Conservation (phyloP, 2,888 invertebrate genomes). For the Pyrrhia umbra region DNA sequence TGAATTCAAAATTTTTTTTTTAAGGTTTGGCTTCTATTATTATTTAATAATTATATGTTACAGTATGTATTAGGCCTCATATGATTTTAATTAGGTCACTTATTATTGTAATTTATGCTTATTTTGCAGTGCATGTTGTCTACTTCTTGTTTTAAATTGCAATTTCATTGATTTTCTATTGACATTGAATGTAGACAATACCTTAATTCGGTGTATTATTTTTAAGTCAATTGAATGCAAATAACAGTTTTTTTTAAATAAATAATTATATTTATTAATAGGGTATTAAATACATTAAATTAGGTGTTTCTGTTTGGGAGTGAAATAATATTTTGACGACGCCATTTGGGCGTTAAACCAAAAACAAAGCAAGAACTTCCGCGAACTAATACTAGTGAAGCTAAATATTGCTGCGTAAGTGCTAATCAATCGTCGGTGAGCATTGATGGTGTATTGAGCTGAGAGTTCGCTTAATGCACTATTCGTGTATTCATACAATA, state of each 20-base stretch:
- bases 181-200: background rate
- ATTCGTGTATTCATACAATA: constrained; percentile 70
- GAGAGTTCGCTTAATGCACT: constrained; percentile 68
- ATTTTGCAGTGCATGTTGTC: background rate
- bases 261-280: too few relatives aligned
- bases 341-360: background rate
- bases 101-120: background rate
- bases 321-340: background rate
- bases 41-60: constrained; percentile 7
- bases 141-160: background rate
- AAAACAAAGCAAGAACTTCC: constrained; percentile 14
- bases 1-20: too few relatives aligned
- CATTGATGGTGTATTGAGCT: constrained; percentile 58
- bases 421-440: constrained; percentile 46
- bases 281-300: too few relatives aligned
- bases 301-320: background rate
- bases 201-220: too few relatives aligned
- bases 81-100: background rate
- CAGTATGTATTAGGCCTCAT: constrained; percentile 11
- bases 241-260: too few relatives aligned
- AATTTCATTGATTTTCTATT: constrained; percentile 1
- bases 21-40: background rate
- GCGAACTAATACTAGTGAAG: background rate
- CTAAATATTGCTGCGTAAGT: constrained; percentile 21
- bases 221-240: too few relatives aligned